These are phyloP conservation scores for Cirrhinus mrigala DNA, from an alignment of 2,797 vertebrate species.

Conservation along the genomic window DNA sequence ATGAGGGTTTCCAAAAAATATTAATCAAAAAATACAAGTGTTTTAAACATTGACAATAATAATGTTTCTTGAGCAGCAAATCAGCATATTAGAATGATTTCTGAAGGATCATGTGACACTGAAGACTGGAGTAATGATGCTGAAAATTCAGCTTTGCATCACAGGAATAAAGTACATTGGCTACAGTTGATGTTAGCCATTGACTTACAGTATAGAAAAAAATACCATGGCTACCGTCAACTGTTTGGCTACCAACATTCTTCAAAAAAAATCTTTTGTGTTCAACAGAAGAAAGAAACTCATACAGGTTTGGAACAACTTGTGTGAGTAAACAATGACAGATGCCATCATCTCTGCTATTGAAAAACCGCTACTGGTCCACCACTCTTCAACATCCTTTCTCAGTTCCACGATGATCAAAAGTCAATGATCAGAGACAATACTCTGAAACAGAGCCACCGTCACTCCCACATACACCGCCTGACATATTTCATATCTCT, in stretches of 20 bases:
- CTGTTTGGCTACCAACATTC: neutral
- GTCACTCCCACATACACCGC: neutral
- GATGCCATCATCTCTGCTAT: neutral
- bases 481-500: constrained; percentile 30
- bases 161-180: neutral
- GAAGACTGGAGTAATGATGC: neutral
- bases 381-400: neutral
- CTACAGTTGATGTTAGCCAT: neutral
- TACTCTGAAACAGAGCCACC: neutral
- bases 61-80: neutral
- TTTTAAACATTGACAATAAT: neutral
- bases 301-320: neutral
- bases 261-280: neutral
- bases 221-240: neutral
- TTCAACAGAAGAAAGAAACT: neutral
- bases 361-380: neutral
- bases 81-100: neutral
- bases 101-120: neutral
- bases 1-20: neutral
- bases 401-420: neutral
- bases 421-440: constrained; percentile 19
- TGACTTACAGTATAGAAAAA: neutral
- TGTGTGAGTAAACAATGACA: neutral
- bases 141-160: neutral
- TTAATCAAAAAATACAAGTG: no score